phyloP scores from a whole-genome alignment of 1,140 invertebrate genomes.

The Neomicropteryx cornuta region DNA sequence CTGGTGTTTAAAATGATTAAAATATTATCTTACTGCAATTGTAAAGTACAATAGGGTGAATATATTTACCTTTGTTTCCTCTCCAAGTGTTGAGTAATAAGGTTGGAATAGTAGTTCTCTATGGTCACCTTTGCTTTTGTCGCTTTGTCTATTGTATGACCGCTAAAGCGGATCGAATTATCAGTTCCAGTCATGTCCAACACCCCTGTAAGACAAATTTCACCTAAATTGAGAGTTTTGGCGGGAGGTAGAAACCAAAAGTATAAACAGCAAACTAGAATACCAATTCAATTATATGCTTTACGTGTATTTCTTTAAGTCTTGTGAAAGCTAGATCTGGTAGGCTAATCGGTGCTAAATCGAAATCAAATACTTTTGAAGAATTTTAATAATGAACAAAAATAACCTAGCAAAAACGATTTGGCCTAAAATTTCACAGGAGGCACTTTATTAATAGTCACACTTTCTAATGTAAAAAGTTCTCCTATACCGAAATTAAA shows the following conservation, averaged over 20 bases:
- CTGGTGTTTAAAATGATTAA: no score
- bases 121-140: slow-evolving; percentile 98
- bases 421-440: no score
- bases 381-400: no score
- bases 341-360: neutral
- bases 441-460: no score
- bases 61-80: slow-evolving; percentile 73
- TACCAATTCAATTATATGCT: neutral
- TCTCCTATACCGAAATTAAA: no score
- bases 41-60: neutral
- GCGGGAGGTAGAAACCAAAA: neutral
- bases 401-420: no score
- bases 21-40: no score
- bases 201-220: slow-evolving; percentile 24
- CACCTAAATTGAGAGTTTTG: neutral
- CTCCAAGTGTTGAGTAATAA: slow-evolving; percentile 94
- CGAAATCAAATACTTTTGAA: no score
- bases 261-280: neutral
- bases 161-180: slow-evolving; percentile 79
- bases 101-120: slow-evolving; percentile 98
- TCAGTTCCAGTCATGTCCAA: slow-evolving; percentile 52
- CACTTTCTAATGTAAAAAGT: no score
- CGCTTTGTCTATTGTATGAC: slow-evolving; percentile 96
- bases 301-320: neutral
- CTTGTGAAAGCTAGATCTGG: neutral